Evolutionary conservation across 2,888 invertebrate genomes (phyloP).

Genomic region (Lithophane socia): DNA sequence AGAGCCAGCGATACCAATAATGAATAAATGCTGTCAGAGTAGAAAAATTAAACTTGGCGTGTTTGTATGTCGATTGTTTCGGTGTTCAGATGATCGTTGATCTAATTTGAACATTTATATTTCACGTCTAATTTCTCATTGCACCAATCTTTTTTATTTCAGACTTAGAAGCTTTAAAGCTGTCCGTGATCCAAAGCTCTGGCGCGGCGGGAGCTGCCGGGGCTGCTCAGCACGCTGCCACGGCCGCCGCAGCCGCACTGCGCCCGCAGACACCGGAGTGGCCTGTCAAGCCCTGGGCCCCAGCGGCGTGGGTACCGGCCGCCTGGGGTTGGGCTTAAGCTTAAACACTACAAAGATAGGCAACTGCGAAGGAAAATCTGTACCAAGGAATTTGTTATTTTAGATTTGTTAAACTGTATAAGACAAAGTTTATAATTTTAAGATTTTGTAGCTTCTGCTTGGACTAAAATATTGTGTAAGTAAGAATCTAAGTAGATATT

Average conservation of each 20-base stretch:
- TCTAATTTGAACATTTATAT: background rate
- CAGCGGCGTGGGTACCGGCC: conserved; percentile 71
- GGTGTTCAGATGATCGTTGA: background rate
- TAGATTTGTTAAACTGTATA: background rate
- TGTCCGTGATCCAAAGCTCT: conserved; percentile 91
- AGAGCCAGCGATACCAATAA: background rate
- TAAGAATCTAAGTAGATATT: background rate
- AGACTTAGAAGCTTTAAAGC: conserved; percentile 91
- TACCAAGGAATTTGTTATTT: conserved; percentile 17
- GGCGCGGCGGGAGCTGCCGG: conserved; percentile 89
- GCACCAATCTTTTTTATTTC: conserved; percentile 33
- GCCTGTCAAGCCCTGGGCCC: conserved; percentile 71
- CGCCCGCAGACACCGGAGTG: conserved; percentile 78
- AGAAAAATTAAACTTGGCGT: background rate
- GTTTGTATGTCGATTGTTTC: background rate
- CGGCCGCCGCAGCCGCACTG: conserved; percentile 91
- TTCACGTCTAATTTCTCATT: background rate
- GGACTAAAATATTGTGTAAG: background rate
- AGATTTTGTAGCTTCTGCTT: conserved; percentile 5
- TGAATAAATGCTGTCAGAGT: background rate
- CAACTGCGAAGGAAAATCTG: background rate
- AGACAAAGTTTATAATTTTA: background rate
- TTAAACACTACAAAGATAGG: conserved; percentile 49
- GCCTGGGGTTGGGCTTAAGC: conserved; percentile 83
- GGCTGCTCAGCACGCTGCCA: conserved; percentile 90